Conservation (phyloP, 2,888 invertebrate genomes). For the Schrankia costaestrigalis region DNA sequence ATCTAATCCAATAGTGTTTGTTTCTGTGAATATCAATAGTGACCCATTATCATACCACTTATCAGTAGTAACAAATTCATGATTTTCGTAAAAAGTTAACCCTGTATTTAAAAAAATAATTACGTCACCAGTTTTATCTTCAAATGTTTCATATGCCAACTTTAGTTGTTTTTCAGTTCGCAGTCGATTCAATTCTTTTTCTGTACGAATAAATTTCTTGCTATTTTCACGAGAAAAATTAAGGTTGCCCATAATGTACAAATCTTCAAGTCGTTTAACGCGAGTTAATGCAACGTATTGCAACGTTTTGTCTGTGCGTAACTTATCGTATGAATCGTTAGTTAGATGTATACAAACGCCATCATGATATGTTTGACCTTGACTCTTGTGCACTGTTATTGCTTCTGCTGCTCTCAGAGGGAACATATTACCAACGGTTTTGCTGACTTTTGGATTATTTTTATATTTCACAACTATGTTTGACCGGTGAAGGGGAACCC, state of each 20-base stretch:
- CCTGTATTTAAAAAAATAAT: slow-evolving; percentile 12
- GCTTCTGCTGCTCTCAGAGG: not conserved
- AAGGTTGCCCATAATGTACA: not conserved
- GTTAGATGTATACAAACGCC: slow-evolving; percentile 10
- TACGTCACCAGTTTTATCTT: slow-evolving; percentile 3
- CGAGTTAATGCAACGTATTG: slow-evolving; percentile 14
- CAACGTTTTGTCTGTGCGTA: slow-evolving; percentile 8
- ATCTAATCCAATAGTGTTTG: slow-evolving; percentile 6
- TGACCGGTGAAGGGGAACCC: not conserved
- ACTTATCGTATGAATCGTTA: slow-evolving; percentile 5
- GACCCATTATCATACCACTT: slow-evolving; percentile 11
- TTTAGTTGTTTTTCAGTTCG: not conserved
- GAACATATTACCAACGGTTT: not conserved
- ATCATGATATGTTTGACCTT: no score
- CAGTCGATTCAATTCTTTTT: not conserved
- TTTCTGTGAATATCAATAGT: slow-evolving; percentile 8
- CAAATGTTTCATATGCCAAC: not conserved
- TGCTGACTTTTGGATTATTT: not conserved
- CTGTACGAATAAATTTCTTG: not conserved
- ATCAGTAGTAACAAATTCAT: no score
- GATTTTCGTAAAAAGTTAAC: slow-evolving; percentile 9
- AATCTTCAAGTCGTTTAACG: slow-evolving; percentile 10
- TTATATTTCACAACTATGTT: not conserved
- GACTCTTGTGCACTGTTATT: not conserved
- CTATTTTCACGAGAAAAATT: not conserved